Evolutionary conservation across 2,797 vertebrate species (phyloP), one percentile per base, ranked within the genome.

Genomic region (Anguilla marmorata): DNA sequence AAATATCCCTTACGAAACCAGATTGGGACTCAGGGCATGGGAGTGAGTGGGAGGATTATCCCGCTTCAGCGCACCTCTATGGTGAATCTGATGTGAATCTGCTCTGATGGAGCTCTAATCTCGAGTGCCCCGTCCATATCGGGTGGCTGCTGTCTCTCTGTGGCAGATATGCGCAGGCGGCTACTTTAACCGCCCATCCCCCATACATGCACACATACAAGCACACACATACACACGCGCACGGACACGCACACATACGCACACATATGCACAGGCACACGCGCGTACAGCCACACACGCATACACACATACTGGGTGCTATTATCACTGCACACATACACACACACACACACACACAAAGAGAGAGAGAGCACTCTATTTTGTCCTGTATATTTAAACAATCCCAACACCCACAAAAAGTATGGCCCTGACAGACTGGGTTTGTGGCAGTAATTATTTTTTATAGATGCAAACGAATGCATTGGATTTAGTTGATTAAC

Each of bases 11-110:
- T 21, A 0, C 24, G 19, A 87, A 94, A 93, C 91, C 91, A 93
- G 82, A 89, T 94, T 91, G 94, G 95, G 94, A 95, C 95, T 93
- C 93, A 91, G 89, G 91, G 90, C 45, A 89, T 92, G 92, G 93
- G 92, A 92, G 91, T 86, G n/a, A 33, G n/a, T 93, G 94, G 94
- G 93, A 93, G 93, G 94, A 95, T 95, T 94, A 96, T 96, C 95
- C 94, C 90, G 90, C 92, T 94, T 95, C 94, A 95, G 90, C 93
- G 95, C 95, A 96, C 95, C 95, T 96, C 94, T 95, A 93, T 93
- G 91, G 89, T 93, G 94, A 95, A 92, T 93, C 90, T 95, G 95
- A 95, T 95, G 94, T 95, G 94, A 93, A 89, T 90, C 93, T 90
- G 85, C 92, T 94, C 93, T 93, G 94, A 94, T 94, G 93, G 93